Base-by-base conservation (phyloP, 1,140 invertebrate species). In the Conus ventricosus region DNA sequence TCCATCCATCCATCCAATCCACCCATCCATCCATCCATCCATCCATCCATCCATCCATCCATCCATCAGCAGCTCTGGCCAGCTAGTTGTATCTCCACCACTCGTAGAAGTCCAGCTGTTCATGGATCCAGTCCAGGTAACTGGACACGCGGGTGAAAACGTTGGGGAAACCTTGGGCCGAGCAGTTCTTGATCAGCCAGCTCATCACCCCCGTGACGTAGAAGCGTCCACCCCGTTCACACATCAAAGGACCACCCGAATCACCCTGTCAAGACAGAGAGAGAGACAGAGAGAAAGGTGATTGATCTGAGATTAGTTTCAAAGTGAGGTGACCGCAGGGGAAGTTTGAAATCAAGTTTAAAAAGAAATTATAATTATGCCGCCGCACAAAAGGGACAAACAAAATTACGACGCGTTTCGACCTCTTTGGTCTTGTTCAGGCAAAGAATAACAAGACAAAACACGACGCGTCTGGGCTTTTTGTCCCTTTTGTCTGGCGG, bases 121-220 rank as follows among this genome's bases (percentile, higher is more conserved):
- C 88, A 55, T 90, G 87, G 15, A 98, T 97, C 98, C 98, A 99
- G 90, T 98, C 97, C 91, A 97, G 95, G 95, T 99, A 99, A 92
- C 98, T 97, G 3, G 97, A 97, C 88, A 98, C 96, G 84, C 97
- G 95, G 0, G 97, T 97, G 94, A 98, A 98, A 0, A 98, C 97
- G 7, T 97, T 97, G 0, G 97, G 97, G 94, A 97, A 96, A 94
- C 98, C 98, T 0, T 97, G 97, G 27, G 87, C 88, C 10, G 97
- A 98, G 92, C 98, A 99, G 5, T 98, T 98, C 82, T 88, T 84
- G 67, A 98, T 98, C 25, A 98, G 98, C 98, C 98, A 99, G 11
- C 98, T 98, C 87, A 99, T 99, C 25, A 99, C 97, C 10, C 98
- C 98, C 15, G 97, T 97, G 1, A 99, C 96, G 39, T 91, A 86